These are phyloP conservation scores for Pecten maximus DNA, from an alignment of 2,888 invertebrate species.

Conservation along the genomic window DNA sequence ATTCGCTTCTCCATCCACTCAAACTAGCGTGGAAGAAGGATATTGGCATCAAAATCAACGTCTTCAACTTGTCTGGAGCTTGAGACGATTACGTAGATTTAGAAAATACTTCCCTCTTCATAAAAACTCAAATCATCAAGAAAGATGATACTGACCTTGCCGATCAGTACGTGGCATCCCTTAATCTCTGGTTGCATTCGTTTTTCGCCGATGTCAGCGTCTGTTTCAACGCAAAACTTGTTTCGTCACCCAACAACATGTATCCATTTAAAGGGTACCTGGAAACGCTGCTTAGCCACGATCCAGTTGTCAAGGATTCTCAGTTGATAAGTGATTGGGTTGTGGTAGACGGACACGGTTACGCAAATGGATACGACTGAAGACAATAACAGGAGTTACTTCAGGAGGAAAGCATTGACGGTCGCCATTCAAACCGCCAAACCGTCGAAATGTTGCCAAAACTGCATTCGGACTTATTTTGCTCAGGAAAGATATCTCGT, in stretches of 20 bases:
- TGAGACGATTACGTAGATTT: not conserved
- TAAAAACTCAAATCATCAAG: slow-evolving; percentile 16
- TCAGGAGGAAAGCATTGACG: not conserved
- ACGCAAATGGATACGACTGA: not conserved
- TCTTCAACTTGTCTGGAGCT: not conserved
- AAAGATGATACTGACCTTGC: not conserved
- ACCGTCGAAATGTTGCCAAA: not conserved
- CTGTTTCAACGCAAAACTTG: not conserved
- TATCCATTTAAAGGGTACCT: not conserved
- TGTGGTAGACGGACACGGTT: slow-evolving; percentile 36
- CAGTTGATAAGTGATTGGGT: not conserved
- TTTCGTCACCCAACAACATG: not conserved
- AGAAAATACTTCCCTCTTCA: not conserved
- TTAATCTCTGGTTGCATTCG: not conserved
- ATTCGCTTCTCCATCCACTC: not conserved
- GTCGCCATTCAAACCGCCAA: not conserved
- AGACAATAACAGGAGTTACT: not conserved
- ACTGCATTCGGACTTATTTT: slow-evolving; percentile 23
- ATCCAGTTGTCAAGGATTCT: too few relatives aligned
- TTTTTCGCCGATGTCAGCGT: not conserved
- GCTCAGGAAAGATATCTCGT: slow-evolving; percentile 38
- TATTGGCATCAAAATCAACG: not conserved
- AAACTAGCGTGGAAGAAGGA: not conserved
- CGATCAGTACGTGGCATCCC: not conserved
- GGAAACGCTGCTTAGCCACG: not conserved